Percentiles rank a stretch among this genome's conserved stretches.
These are phyloP conservation scores for Diarsia brunnea DNA, from an alignment of 2,888 invertebrate genomes.

Conservation along the genomic window DNA sequence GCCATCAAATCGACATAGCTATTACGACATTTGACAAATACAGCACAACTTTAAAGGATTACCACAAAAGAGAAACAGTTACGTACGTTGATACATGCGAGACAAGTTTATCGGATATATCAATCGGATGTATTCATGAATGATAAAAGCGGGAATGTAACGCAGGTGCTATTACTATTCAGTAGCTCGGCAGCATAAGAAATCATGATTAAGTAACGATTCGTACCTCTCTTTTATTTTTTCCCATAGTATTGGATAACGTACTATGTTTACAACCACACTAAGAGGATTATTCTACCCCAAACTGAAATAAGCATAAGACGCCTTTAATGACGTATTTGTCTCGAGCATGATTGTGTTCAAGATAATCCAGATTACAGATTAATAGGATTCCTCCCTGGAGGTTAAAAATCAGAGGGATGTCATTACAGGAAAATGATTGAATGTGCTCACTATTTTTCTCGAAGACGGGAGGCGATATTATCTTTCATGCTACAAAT, in stretches of 20 bases:
- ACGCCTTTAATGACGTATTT: constrained; percentile 76
- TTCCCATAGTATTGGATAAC: constrained; percentile 49
- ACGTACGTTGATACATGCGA: constrained; percentile 6
- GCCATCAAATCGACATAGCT: background rate
- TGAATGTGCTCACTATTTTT: constrained; percentile 50
- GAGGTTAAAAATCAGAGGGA: constrained; percentile 64
- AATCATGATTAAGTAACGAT: constrained; percentile 52
- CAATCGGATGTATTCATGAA: constrained; percentile 58
- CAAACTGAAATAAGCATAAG: constrained; percentile 72
- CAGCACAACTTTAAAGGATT: constrained; percentile 5
- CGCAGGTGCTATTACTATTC: constrained; percentile 57
- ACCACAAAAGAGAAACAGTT: constrained; percentile 7
- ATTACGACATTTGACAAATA: background rate
- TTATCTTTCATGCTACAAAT: constrained; percentile 32
- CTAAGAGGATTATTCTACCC: constrained; percentile 67
- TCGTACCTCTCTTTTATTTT: constrained; percentile 52
- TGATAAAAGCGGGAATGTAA: constrained; percentile 49
- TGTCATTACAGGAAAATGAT: constrained; percentile 53
- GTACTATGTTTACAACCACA: constrained; percentile 60
- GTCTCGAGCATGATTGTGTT: constrained; percentile 79
- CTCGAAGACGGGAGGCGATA: constrained; percentile 23
- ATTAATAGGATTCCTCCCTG: constrained; percentile 73
- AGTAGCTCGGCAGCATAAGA: constrained; percentile 57
- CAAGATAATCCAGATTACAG: constrained; percentile 83
- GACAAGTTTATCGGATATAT: constrained; percentile 37